These are phyloP conservation scores for Dynastes grantii DNA, from an alignment of 2,888 invertebrate genomes.

Conservation along the genomic window DNA sequence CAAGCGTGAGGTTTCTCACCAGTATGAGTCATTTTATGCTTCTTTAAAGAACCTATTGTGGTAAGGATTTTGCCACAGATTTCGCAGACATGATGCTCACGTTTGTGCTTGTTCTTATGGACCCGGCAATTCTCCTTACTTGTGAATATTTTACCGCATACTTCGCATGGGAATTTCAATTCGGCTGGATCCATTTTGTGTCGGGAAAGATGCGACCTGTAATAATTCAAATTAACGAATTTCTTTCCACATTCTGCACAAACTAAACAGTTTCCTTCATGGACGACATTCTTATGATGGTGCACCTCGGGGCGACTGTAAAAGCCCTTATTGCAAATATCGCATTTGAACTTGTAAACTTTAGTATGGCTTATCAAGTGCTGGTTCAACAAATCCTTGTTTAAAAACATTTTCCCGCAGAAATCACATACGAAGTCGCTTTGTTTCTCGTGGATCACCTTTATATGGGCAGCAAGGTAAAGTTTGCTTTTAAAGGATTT, in stretches of 20 bases:
- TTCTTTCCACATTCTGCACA: constrained; percentile 62
- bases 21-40: constrained; percentile 50
- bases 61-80: constrained; percentile 67
- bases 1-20: constrained; percentile 73
- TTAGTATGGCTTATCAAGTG: constrained; percentile 64
- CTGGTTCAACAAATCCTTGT: constrained; percentile 52
- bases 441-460: constrained; percentile 52
- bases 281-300: constrained; percentile 55
- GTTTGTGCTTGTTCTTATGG: constrained; percentile 51
- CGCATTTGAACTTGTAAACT: constrained; percentile 57
- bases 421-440: constrained; percentile 62
- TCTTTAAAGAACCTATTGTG: constrained; percentile 53
- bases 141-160: constrained; percentile 37
- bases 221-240: constrained; percentile 53
- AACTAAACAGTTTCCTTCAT: constrained; percentile 48
- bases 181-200: constrained; percentile 47
- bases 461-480: constrained; percentile 67
- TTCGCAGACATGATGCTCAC: constrained; percentile 64
- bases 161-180: constrained; percentile 53
- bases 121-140: constrained; percentile 48
- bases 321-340: constrained; percentile 65
- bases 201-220: constrained; percentile 51
- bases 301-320: constrained; percentile 52
- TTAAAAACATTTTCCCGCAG: constrained; percentile 66
- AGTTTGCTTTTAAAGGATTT: constrained; percentile 53